A percentile compares a stretch with the other conserved stretches of the same genome.
Conservation (phyloP, 2,888 invertebrate species). For the Dryobotodes eremita region DNA sequence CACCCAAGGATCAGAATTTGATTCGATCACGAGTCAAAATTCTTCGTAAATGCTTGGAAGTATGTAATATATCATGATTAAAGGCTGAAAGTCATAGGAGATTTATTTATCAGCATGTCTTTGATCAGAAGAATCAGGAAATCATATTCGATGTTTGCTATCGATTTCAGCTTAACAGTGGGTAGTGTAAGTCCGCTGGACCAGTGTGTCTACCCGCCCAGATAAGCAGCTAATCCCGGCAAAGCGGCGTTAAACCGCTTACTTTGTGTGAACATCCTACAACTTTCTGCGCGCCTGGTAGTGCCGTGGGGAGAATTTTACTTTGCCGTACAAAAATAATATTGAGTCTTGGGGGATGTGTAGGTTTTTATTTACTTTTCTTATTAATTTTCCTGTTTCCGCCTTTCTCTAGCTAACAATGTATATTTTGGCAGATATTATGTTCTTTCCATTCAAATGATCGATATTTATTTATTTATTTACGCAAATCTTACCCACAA, state of each 20-base stretch:
- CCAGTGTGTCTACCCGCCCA: conserved; percentile 50
- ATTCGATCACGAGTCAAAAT: neutral
- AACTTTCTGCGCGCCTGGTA: conserved; percentile 63
- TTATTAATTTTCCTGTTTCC: conserved; percentile 16
- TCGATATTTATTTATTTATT: too few relatives aligned
- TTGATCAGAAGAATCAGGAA: conserved; percentile 27
- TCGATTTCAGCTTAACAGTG: conserved; percentile 45
- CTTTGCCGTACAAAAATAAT: conserved; percentile 19
- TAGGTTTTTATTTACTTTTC: conserved; percentile 27
- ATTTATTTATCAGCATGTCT: neutral
- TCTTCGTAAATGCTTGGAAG: neutral
- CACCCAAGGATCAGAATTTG: neutral
- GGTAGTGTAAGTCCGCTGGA: conserved; percentile 41
- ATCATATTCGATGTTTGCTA: conserved; percentile 42
- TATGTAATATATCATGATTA: neutral
- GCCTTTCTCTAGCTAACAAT: neutral
- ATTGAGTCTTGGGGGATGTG: neutral
- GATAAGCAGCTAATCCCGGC: conserved; percentile 62
- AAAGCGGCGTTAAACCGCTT: conserved; percentile 65
- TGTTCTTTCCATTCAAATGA: neutral
- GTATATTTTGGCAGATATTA: neutral
- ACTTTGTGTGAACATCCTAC: conserved; percentile 62
- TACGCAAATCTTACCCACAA: too few relatives aligned
- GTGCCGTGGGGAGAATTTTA: conserved; percentile 14
- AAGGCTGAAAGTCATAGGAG: neutral